Conservation (phyloP, 2,113 vertebrate genomes). For the Cyanoliseus patagonus region DNA sequence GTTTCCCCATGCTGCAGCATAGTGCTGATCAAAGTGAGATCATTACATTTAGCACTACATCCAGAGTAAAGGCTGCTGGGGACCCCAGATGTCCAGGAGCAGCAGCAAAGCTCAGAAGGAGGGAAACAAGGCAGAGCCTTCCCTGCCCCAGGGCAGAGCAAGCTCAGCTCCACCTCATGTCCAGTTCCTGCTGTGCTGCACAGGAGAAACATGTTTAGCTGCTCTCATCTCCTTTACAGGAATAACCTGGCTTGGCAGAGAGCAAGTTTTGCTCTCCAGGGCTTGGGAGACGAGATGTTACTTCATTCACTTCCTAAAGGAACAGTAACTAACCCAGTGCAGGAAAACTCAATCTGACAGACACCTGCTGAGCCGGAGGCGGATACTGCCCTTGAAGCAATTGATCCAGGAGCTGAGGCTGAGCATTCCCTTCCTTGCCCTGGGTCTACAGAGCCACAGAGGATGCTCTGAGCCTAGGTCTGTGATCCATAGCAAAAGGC, state of each 20-base stretch:
- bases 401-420: background rate
- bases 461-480: background rate
- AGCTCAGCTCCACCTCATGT: background rate
- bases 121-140: background rate
- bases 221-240: background rate
- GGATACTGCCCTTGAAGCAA: background rate
- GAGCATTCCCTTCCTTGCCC: background rate
- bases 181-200: background rate
- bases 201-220: background rate
- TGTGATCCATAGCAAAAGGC: background rate
- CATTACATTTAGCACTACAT: background rate
- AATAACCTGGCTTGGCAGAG: background rate
- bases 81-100: accelerated
- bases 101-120: background rate
- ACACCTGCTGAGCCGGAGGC: background rate
- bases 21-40: background rate
- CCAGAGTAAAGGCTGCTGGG: background rate
- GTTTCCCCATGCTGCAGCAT: background rate
- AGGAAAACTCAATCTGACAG: background rate
- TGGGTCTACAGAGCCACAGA: background rate
- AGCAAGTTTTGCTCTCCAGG: background rate
- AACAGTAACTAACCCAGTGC: background rate
- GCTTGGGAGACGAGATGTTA: background rate
- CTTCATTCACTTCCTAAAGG: background rate
- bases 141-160: background rate